Conservation (phyloP, 1,140 invertebrate genomes). For the Sycophaga agraensis region DNA sequence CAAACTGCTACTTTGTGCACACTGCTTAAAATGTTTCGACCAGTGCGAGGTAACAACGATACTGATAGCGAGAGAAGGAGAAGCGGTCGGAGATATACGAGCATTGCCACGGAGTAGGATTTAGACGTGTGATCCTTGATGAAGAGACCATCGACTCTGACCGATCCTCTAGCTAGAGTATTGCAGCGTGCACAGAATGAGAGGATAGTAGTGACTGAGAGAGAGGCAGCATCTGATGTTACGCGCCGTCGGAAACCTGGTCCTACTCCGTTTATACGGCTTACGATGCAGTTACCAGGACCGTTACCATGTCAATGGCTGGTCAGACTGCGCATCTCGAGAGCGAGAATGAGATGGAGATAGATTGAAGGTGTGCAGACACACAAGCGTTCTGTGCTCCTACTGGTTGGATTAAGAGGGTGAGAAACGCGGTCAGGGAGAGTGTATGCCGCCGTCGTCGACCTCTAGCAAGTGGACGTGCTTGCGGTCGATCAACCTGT, state of each 20-base stretch:
- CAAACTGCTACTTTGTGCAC: no score
- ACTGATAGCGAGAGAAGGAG: neutral
- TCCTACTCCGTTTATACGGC: constrained; percentile 43
- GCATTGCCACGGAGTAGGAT: constrained; percentile 33
- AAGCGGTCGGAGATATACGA: neutral
- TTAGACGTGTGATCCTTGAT: constrained; percentile 48
- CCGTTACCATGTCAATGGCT: constrained; percentile 45
- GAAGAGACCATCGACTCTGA: constrained; percentile 43
- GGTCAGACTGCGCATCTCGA: no score
- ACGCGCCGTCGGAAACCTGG: neutral
- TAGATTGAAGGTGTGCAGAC: no score
- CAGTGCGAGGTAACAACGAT: no score
- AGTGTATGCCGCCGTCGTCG: neutral
- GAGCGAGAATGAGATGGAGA: neutral
- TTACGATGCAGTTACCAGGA: constrained; percentile 52
- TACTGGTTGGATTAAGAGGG: no score
- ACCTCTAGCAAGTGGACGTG: neutral
- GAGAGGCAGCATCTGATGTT: neutral
- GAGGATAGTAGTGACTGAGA: no score
- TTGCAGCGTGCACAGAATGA: no score
- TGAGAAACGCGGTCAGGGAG: no score
- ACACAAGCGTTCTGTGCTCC: no score
- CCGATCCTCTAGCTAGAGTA: constrained; percentile 11
- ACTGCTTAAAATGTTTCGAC: no score
- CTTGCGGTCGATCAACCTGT: constrained; percentile 28